Percentiles rank a stretch among this genome's conserved stretches.
phyloP scores from a whole-genome alignment of 2,888 invertebrate genomes.

The Epicampocera succincta region DNA sequence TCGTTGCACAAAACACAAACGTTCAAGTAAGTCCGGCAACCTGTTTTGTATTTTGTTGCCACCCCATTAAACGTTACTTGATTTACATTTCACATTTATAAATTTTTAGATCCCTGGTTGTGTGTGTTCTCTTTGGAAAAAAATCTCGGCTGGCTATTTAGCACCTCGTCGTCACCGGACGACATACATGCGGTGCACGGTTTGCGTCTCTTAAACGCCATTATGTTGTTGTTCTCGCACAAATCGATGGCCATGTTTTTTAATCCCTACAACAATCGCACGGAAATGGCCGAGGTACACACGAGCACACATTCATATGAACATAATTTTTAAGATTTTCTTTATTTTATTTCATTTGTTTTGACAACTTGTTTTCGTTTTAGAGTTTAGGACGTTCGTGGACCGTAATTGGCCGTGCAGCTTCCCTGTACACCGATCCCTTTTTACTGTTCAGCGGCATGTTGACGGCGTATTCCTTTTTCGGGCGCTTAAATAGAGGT shows the following conservation, averaged over 20 bases:
- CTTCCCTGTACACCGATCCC: conserved; percentile 87
- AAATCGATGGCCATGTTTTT: conserved; percentile 88
- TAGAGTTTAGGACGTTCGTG: conserved; percentile 85
- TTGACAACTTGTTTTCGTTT: background rate
- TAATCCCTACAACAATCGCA: conserved; percentile 86
- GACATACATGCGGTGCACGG: conserved; percentile 87
- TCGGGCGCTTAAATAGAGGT: conserved; percentile 83
- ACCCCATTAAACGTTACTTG: too few species aligned
- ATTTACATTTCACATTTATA: too few species aligned
- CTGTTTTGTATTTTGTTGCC: too few species aligned
- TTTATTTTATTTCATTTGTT: background rate
- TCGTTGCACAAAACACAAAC: conserved; percentile 73
- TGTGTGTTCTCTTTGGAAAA: conserved; percentile 85
- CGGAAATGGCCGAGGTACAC: conserved; percentile 85
- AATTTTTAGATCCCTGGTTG: conserved; percentile 82
- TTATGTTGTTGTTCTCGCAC: conserved; percentile 85
- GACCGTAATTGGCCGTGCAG: conserved; percentile 86
- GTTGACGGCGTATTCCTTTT: conserved; percentile 85
- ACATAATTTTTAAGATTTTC: background rate
- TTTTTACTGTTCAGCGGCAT: conserved; percentile 88
- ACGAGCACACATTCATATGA: too few species aligned
- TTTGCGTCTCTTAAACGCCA: conserved; percentile 85
- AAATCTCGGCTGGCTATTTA: conserved; percentile 84
- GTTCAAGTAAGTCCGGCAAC: conserved; percentile 75
- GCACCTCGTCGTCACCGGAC: conserved; percentile 82